phyloP scores from a whole-genome alignment of 2,888 invertebrate genomes.

The Drosophila neonasuta region DNA sequence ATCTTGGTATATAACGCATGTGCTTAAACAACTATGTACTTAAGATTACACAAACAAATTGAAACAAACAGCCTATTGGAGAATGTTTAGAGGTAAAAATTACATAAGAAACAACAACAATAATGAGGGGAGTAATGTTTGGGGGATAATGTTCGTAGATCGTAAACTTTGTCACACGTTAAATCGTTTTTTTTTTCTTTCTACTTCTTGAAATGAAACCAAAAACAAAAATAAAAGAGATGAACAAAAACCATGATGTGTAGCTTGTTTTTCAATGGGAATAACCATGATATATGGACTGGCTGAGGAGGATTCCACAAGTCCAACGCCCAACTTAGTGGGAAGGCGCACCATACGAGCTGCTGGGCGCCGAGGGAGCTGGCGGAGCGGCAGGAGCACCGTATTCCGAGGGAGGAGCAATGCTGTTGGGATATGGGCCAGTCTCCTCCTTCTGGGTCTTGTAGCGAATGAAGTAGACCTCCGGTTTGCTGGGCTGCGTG shows the following conservation, averaged over 20 bases:
- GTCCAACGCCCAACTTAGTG: slow-evolving; percentile 56
- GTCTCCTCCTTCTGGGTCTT: slow-evolving; percentile 85
- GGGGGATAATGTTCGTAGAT: slow-evolving; percentile 39
- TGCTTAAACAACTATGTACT: slow-evolving; percentile 64
- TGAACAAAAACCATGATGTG: slow-evolving; percentile 44
- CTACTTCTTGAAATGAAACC: slow-evolving; percentile 42
- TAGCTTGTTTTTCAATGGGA: slow-evolving; percentile 15
- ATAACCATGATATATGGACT: slow-evolving; percentile 42
- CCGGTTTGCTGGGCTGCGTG: slow-evolving; percentile 89
- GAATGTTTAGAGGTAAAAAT: slow-evolving; percentile 71
- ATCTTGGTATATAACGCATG: slow-evolving; percentile 72
- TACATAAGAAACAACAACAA: slow-evolving; percentile 66
- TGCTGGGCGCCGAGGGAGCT: slow-evolving; percentile 80
- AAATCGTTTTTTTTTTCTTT: slow-evolving; percentile 56
- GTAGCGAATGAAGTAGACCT: slow-evolving; percentile 89
- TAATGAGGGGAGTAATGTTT: slow-evolving; percentile 14
- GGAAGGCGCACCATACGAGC: slow-evolving; percentile 81
- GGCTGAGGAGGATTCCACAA: slow-evolving; percentile 26
- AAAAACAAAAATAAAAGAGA: slow-evolving; percentile 26
- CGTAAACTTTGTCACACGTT: slow-evolving; percentile 75
- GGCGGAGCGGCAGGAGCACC: slow-evolving; percentile 79
- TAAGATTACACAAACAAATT: slow-evolving; percentile 70
- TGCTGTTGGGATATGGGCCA: slow-evolving; percentile 81
- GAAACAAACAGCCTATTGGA: slow-evolving; percentile 78
- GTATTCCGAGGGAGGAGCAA: slow-evolving; percentile 80